phyloP scores from a whole-genome alignment of 2,113 vertebrate species.

The Lepidiolamprologus cunningtoni region DNA sequence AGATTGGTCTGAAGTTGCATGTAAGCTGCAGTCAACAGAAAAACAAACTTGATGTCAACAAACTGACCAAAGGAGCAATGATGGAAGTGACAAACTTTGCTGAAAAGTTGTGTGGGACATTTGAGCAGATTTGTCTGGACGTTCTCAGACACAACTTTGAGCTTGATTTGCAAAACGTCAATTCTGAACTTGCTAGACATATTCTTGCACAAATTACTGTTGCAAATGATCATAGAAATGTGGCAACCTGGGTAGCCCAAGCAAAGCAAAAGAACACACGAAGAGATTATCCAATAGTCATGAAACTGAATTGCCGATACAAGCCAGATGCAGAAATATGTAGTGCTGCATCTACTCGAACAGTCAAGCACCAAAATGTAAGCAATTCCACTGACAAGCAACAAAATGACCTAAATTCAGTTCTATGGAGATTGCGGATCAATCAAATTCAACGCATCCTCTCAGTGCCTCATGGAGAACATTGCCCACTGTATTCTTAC shows the following conservation, averaged over 20 bases:
- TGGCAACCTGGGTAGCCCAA: not conserved
- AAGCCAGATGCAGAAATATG: not conserved
- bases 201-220: not conserved
- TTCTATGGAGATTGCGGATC: not conserved
- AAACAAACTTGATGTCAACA: not conserved
- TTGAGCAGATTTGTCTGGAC: conserved; percentile 10
- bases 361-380: not conserved
- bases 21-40: not conserved
- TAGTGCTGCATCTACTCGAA: not conserved
- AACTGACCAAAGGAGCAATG: conserved; percentile 1
- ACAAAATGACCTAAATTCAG: not conserved
- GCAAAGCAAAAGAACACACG: not conserved
- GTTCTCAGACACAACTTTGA: conserved; percentile 16
- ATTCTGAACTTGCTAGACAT: not conserved
- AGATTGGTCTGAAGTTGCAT: not conserved
- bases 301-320: not conserved
- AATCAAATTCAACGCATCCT: not conserved
- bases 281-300: not conserved
- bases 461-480: not conserved
- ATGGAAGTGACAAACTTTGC: conserved; percentile 4
- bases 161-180: not conserved
- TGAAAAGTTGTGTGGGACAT: conserved; percentile 11
- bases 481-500: conserved; percentile 11
- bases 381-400: not conserved
- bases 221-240: not conserved